These are phyloP conservation scores for Paragorgia papillata DNA, from an alignment of 92 coral and sea anemone genomes.

Conservation along the genomic window DNA sequence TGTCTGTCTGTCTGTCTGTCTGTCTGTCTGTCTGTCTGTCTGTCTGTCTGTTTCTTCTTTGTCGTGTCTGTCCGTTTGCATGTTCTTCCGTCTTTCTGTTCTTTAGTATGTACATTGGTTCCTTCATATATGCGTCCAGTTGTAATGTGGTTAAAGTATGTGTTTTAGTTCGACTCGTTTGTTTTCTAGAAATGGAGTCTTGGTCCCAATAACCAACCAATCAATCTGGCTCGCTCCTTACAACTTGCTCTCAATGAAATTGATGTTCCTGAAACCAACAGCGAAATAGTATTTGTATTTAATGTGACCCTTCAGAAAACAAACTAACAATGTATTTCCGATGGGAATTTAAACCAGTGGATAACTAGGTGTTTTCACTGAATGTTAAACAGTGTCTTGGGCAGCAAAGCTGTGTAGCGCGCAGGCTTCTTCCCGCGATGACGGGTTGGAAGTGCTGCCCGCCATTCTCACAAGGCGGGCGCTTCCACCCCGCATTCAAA, in stretches of 20 bases:
- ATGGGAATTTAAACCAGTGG: not conserved
- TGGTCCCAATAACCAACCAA: constrained; percentile 85
- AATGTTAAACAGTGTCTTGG: too few relatives aligned
- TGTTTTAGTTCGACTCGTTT: too few relatives aligned
- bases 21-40: not conserved
- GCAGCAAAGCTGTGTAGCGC: constrained; percentile 6
- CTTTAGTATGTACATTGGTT: too few relatives aligned
- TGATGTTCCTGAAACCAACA: constrained; percentile 64
- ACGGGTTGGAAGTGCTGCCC: too few relatives aligned
- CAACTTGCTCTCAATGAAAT: constrained; percentile 84
- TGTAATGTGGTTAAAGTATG: too few relatives aligned
- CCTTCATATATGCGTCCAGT: too few relatives aligned
- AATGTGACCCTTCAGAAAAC: constrained; percentile 64
- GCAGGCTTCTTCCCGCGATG: too few relatives aligned
- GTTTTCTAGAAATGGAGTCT: constrained; percentile 80
- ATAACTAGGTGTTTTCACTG: too few relatives aligned
- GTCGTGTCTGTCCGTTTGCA: not conserved
- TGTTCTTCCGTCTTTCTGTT: too few relatives aligned
- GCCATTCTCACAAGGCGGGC: too few relatives aligned
- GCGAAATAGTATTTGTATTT: constrained; percentile 77
- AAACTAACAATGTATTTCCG: not conserved
- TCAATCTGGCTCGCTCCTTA: constrained; percentile 79
- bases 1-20: not conserved
- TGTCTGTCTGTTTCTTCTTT: not conserved
- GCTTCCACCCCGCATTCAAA: too few relatives aligned